phyloP scores from a whole-genome alignment of 2,888 invertebrate genomes.

The Drosophila emarginata region DNA sequence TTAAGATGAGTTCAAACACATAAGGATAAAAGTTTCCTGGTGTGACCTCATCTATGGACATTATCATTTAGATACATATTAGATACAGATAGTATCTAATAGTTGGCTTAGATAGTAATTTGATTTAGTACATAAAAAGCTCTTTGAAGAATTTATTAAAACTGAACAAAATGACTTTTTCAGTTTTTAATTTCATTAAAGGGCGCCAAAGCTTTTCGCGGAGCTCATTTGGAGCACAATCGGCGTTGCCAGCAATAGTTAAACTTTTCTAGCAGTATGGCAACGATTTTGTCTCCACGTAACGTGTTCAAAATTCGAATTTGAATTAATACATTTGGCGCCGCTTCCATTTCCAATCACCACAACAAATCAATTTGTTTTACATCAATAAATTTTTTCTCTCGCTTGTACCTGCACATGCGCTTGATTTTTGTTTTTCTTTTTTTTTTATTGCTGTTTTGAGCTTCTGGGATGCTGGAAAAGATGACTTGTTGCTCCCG shows the following conservation, averaged over 20 bases:
- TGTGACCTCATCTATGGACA: no score
- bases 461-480: constrained; percentile 31
- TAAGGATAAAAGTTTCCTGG: no score
- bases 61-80: no score
- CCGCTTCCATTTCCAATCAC: not conserved
- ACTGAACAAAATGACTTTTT: no score
- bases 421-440: not conserved
- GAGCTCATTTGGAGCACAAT: not conserved
- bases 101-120: no score
- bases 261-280: not conserved
- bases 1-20: no score
- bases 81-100: no score
- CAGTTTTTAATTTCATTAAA: not conserved
- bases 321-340: not conserved
- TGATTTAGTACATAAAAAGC: no score
- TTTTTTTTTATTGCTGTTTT: not conserved
- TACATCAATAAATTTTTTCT: not conserved
- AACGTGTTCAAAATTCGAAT: not conserved
- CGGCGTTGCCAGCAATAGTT: not conserved
- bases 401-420: not conserved
- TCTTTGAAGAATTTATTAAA: not conserved
- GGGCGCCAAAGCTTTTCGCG: not conserved
- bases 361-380: constrained; percentile 1
- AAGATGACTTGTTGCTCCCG: constrained; percentile 37
- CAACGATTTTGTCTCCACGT: not conserved